Conservation (phyloP, 2,113 vertebrate species). For the Mionectes macconnelli region DNA sequence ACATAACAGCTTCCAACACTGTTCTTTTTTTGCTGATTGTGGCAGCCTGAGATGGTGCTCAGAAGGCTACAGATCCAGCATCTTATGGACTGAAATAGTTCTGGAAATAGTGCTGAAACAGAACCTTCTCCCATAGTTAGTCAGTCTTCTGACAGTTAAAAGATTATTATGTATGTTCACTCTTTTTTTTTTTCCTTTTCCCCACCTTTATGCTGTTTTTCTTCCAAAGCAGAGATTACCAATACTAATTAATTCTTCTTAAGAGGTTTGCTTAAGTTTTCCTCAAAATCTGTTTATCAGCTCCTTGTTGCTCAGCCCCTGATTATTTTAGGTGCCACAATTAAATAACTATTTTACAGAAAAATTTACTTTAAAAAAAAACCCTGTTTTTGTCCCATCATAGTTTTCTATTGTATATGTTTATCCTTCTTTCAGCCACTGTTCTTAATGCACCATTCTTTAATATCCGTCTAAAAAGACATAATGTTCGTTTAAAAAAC, state of each 20-base stretch:
- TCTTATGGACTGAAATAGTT: background rate
- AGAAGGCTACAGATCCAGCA: background rate
- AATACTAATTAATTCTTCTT: background rate
- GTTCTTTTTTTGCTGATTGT: background rate
- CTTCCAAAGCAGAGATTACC: background rate
- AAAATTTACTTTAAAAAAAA: background rate
- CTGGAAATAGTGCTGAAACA: background rate
- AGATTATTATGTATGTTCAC: background rate
- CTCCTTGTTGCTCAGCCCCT: background rate
- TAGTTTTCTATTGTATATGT: background rate
- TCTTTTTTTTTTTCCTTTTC: background rate
- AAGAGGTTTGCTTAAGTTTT: background rate
- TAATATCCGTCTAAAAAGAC: background rate
- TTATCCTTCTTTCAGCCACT: background rate
- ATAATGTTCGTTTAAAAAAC: background rate
- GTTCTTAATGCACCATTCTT: background rate
- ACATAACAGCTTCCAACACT: background rate
- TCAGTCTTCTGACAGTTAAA: background rate
- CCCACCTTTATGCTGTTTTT: background rate
- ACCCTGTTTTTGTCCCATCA: rapidly evolving
- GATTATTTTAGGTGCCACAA: background rate
- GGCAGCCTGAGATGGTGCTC: background rate
- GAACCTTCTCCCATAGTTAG: background rate
- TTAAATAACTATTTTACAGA: background rate
- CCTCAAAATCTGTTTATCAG: background rate